Percentiles rank a stretch among this genome's conserved stretches.
These are phyloP conservation scores for Drosophila mojavensis DNA, from an alignment of 1,140 invertebrate genomes.

Conservation along the genomic window DNA sequence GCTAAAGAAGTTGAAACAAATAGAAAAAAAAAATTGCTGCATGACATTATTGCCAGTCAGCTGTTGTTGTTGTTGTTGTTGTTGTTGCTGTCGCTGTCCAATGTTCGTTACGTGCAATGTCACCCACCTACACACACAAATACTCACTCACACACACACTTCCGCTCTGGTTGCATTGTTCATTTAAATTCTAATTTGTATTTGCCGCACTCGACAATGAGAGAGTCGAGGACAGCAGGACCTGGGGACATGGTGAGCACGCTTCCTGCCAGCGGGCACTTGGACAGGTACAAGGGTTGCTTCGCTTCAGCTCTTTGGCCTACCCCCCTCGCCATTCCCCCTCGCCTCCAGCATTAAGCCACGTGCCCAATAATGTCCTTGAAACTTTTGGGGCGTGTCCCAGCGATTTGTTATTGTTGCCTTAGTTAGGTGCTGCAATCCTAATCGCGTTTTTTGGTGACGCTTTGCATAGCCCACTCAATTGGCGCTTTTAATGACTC, in stretches of 20 bases:
- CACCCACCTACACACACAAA: constrained; percentile 45
- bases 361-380: constrained; percentile 73
- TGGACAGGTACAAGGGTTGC: constrained; percentile 47
- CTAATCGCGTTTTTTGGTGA: constrained; percentile 50
- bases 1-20: constrained; percentile 15
- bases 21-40: constrained; percentile 44
- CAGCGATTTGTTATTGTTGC: constrained; percentile 37
- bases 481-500: constrained; percentile 41
- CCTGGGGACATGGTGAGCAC: constrained; percentile 38
- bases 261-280: constrained; percentile 67
- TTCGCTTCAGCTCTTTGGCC: neutral
- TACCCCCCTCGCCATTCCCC: neutral
- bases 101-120: constrained; percentile 64
- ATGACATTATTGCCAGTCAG: constrained; percentile 70
- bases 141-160: constrained; percentile 50
- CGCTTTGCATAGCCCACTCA: constrained; percentile 33
- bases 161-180: constrained; percentile 78
- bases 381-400: constrained; percentile 51
- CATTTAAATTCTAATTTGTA: constrained; percentile 83
- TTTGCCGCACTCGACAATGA: constrained; percentile 76
- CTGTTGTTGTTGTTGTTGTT: constrained; percentile 36
- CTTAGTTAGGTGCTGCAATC: constrained; percentile 40
- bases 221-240: constrained; percentile 38
- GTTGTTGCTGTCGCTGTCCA: constrained; percentile 38
- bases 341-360: constrained; percentile 5